phyloP scores from a whole-genome alignment of 2,888 invertebrate species.

The Trypoxylon attenuatum region DNA sequence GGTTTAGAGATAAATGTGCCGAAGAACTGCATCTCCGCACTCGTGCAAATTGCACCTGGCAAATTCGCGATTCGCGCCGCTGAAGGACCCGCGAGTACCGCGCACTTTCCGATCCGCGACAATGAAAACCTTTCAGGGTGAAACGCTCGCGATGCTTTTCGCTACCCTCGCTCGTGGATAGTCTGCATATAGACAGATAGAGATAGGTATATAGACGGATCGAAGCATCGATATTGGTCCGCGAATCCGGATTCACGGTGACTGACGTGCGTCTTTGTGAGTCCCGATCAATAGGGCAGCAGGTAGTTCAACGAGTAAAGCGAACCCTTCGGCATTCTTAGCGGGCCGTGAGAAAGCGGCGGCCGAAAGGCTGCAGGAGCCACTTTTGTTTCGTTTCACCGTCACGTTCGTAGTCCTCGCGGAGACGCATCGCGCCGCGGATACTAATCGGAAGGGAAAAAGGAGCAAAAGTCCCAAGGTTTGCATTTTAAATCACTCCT shows the following conservation, averaged over 20 bases:
- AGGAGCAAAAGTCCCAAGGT: too few relatives aligned
- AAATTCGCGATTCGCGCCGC: too few relatives aligned
- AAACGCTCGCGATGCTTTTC: too few relatives aligned
- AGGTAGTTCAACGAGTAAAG: too few relatives aligned
- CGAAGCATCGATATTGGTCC: too few relatives aligned
- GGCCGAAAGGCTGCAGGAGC: conserved; percentile 19
- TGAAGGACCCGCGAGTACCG: too few relatives aligned
- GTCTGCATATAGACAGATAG: too few relatives aligned
- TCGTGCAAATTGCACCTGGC: not conserved
- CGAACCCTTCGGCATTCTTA: not conserved
- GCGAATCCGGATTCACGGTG: not conserved
- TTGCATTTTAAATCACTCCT: too few relatives aligned
- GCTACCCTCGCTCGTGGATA: too few relatives aligned
- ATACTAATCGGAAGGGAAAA: conserved; percentile 41
- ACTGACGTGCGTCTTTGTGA: not conserved
- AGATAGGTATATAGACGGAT: too few relatives aligned
- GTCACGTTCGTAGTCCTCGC: conserved; percentile 43
- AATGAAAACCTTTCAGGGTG: too few relatives aligned
- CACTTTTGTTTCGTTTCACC: conserved; percentile 39
- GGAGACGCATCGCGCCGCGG: conserved; percentile 37
- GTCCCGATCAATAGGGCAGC: not conserved
- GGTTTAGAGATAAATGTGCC: conserved; percentile 28
- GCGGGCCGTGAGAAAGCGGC: conserved; percentile 20
- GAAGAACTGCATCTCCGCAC: not conserved
- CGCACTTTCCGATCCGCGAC: too few relatives aligned